Conservation (phyloP, 2,888 invertebrate species). For the Apodemia duryi region DNA sequence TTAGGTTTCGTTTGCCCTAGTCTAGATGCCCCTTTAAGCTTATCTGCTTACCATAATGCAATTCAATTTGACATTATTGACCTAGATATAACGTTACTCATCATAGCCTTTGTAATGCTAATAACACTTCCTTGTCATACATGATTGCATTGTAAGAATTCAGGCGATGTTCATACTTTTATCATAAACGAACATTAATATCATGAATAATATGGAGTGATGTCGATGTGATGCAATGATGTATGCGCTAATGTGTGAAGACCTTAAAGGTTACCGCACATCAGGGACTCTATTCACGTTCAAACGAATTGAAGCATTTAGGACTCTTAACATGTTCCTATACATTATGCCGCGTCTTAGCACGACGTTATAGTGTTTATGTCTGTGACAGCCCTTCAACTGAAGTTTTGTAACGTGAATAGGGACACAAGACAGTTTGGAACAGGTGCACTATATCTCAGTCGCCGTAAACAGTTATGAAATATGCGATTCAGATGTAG, state of each 20-base stretch:
- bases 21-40: not conserved
- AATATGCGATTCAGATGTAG: not conserved
- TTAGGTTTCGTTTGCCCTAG: not conserved
- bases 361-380: too few species aligned
- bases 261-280: not conserved
- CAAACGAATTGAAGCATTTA: too few species aligned
- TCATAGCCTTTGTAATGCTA: slow-evolving; percentile 1
- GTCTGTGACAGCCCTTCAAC: too few species aligned
- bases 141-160: not conserved
- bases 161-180: not conserved
- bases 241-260: not conserved
- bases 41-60: not conserved
- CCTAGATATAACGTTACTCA: not conserved
- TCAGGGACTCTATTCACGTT: not conserved
- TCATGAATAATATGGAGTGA: not conserved
- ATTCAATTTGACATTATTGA: not conserved
- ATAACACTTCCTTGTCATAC: not conserved
- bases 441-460: not conserved
- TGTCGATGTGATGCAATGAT: not conserved
- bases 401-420: too few species aligned
- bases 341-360: too few species aligned
- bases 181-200: not conserved
- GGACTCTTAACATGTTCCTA: too few species aligned
- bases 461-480: not conserved
- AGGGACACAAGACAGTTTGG: not conserved